phyloP scores from a whole-genome alignment of 2,888 invertebrate genomes.

The Amaurobius ferox region DNA sequence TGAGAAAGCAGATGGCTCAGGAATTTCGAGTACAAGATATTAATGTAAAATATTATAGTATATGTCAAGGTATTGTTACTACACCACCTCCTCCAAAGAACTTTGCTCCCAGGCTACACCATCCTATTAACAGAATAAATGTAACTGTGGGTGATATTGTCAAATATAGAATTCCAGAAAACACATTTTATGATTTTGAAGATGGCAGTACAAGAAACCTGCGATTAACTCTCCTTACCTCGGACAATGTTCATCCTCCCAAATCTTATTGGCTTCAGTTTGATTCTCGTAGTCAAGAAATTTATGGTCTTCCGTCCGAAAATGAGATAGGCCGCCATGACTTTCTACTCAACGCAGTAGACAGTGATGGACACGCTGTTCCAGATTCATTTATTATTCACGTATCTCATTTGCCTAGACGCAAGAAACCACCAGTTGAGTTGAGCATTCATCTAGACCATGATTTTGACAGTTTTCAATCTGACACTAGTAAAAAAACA shows the following conservation, averaged over 20 bases:
- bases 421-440: constrained; percentile 79
- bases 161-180: constrained; percentile 87
- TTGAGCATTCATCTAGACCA: constrained; percentile 87
- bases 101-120: constrained; percentile 84
- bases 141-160: constrained; percentile 89
- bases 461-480: constrained; percentile 76
- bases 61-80: constrained; percentile 59
- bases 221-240: constrained; percentile 83
- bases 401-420: constrained; percentile 46
- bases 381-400: constrained; percentile 81
- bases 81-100: constrained; percentile 57
- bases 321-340: constrained; percentile 79
- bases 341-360: constrained; percentile 88
- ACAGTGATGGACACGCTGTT: constrained; percentile 85
- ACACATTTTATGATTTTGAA: constrained; percentile 87
- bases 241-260: constrained; percentile 83
- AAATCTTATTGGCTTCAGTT: constrained; percentile 90
- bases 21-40: constrained; percentile 84
- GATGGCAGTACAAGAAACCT: constrained; percentile 87
- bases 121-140: constrained; percentile 89
- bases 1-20: constrained; percentile 83
- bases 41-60: constrained; percentile 81
- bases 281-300: constrained; percentile 85
- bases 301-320: constrained; percentile 90
- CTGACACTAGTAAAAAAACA: constrained; percentile 75